These are phyloP conservation scores for Trichoplusia ni DNA, from an alignment of 1,140 invertebrate genomes.

Conservation along the genomic window DNA sequence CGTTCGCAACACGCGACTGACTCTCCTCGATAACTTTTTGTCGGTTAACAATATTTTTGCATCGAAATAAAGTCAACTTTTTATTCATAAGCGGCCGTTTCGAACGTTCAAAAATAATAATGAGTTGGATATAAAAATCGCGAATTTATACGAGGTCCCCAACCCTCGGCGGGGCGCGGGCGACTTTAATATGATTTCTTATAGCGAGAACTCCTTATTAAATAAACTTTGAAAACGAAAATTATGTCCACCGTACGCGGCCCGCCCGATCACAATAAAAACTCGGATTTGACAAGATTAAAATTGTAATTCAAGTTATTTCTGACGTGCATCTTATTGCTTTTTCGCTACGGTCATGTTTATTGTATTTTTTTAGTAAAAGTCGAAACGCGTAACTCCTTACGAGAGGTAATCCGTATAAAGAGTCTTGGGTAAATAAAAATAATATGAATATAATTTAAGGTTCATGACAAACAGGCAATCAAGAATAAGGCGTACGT, in stretches of 20 bases:
- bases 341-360: constrained; percentile 67
- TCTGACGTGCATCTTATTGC: constrained; percentile 76
- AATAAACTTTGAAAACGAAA: constrained; percentile 77
- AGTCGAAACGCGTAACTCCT: constrained; percentile 40
- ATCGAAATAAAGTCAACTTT: constrained; percentile 68
- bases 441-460: constrained; percentile 27
- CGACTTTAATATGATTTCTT: constrained; percentile 70
- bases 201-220: constrained; percentile 67
- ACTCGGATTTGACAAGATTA: constrained; percentile 79
- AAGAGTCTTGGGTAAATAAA: constrained; percentile 19
- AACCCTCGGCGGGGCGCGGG: constrained; percentile 31
- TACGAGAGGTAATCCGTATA: constrained; percentile 51
- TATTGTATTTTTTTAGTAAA: constrained; percentile 48
- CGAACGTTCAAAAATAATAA: constrained; percentile 69
- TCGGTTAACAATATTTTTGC: constrained; percentile 69
- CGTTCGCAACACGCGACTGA: not conserved
- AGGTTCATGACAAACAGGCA: constrained; percentile 33
- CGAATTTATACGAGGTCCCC: constrained; percentile 66
- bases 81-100: constrained; percentile 72
- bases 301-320: constrained; percentile 79
- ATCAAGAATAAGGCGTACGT: constrained; percentile 36
- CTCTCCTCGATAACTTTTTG: constrained; percentile 47
- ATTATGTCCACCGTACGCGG: constrained; percentile 63
- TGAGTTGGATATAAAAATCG: constrained; percentile 74
- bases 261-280: constrained; percentile 70